A percentile compares a stretch with the other conserved stretches of the same genome.
Evolutionary conservation across 2,113 vertebrate genomes (phyloP).

Genomic region (Mustelus asterias): DNA sequence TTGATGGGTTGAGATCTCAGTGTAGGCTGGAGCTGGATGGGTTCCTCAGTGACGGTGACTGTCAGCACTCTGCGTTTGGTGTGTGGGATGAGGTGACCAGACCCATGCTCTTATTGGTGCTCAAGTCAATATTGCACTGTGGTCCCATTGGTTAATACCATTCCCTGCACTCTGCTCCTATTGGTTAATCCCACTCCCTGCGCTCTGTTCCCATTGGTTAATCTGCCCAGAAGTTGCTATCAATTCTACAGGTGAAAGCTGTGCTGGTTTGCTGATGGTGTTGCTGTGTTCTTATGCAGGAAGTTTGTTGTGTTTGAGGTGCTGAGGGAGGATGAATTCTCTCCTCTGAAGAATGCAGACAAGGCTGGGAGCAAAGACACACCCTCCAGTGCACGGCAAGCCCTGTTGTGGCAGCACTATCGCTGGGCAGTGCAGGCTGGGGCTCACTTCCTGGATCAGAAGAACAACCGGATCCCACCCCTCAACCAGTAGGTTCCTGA

Average conservation of each 20-base stretch:
- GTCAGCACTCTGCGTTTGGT: background rate
- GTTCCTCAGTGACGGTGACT: background rate
- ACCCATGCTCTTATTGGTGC: background rate
- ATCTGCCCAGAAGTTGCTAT: too few species aligned
- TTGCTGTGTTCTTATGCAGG: constrained; percentile 49
- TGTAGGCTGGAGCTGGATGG: background rate
- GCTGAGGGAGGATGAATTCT: constrained; percentile 80
- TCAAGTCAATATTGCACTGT: background rate
- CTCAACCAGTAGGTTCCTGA: background rate
- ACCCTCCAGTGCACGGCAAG: constrained; percentile 62
- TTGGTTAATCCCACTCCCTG: background rate
- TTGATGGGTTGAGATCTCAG: background rate
- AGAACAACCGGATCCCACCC: constrained; percentile 48
- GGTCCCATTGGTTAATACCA: background rate
- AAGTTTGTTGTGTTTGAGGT: constrained; percentile 88
- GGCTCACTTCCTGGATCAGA: constrained; percentile 59
- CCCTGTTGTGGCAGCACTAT: constrained; percentile 76
- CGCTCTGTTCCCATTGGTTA: background rate
- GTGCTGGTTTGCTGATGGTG: background rate
- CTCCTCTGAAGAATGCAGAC: constrained; percentile 81
- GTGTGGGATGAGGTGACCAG: background rate
- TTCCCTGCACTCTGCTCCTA: background rate
- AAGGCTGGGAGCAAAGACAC: constrained; percentile 59
- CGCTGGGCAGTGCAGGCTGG: constrained; percentile 73
- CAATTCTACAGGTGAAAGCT: background rate